phyloP scores from a whole-genome alignment of 1,140 invertebrate species.

The Drosophila gunungcola region DNA sequence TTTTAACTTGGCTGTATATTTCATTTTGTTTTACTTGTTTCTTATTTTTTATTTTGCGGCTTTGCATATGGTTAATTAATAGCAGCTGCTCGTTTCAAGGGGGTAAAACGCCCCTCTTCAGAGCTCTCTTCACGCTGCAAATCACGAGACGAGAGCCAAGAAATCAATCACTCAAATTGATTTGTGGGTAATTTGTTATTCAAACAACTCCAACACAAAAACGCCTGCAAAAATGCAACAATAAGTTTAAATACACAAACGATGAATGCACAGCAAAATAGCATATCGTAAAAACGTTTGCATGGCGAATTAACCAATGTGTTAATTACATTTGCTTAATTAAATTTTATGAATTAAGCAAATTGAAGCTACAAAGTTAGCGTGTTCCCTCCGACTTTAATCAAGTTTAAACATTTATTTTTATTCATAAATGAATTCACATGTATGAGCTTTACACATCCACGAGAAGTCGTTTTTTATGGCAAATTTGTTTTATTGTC shows the following conservation, averaged over 20 bases:
- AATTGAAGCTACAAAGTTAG: conserved; percentile 47
- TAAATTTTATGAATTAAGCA: conserved; percentile 75
- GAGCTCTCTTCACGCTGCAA: conserved; percentile 30
- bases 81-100: conserved; percentile 52
- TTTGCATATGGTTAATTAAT: conserved; percentile 79
- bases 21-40: conserved; percentile 15
- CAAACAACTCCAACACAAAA: conserved; percentile 60
- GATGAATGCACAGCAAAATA: conserved; percentile 19
- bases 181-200: conserved; percentile 80
- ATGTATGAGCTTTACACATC: conserved; percentile 9
- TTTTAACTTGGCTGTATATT: conserved; percentile 36
- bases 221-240: conserved; percentile 61
- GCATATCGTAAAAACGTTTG: conserved; percentile 35
- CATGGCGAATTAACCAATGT: conserved; percentile 62
- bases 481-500: conserved; percentile 59
- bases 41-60: conserved; percentile 38
- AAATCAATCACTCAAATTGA: conserved; percentile 82
- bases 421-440: conserved; percentile 17
- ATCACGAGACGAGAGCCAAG: conserved; percentile 75
- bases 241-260: conserved; percentile 40
- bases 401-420: conserved; percentile 52
- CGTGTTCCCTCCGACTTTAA: conserved; percentile 54
- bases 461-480: conserved; percentile 19
- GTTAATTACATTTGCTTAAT: conserved; percentile 75
- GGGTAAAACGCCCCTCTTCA: conserved; percentile 39